Evolutionary conservation across 2,797 vertebrate species (phyloP), one percentile per base, ranked within the genome.

Genomic region (Epinephelus awoara): DNA sequence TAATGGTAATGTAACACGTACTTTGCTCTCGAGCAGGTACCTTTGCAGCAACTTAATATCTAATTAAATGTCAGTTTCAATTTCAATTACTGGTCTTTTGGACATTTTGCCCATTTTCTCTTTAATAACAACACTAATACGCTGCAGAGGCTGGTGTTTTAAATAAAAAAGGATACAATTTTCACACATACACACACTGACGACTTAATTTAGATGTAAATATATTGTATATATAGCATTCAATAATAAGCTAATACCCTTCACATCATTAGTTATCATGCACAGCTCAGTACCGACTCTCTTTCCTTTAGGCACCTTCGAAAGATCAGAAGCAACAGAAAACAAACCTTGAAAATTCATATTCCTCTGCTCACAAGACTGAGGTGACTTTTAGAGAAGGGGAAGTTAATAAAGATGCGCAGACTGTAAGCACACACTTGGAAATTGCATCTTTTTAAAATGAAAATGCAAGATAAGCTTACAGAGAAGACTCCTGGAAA

Each of bases 351-450:
- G 19, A 55, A 64, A 17, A 58, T 19, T 54, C 10, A 77, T 69
- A 70, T 68, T 81, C 40, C 55, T 66, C 3, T 21, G 49, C 59
- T 79, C 25, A 50, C 7, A 71, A 27, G 13, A 56, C 23, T 57
- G 25, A 65, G 49, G 19, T 49, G 54, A 80, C 63, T 83, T 83
- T 67, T 56, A 19, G 18, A 66, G 64, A 55, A 23, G 29, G 19
- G 50, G 49, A 25, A 85, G 78, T 56, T 72, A 77, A 82, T 83
- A 88, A 82, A 82, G 47, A 64, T 70, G 49, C 59, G 55, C 58
- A 71, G 40, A 67, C 72, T 34, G 61, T 27, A 44, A 75, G 56
- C 50, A 69, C 49, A 44, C 72, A 55, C n/a, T 42, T 72, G 55
- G 50, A 80, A 75, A 85, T 73, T 69, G 56, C 57, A 82, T 75